Evolutionary conservation across 1,140 invertebrate species (phyloP).

Genomic region (Thaumetopoea pityocampa): DNA sequence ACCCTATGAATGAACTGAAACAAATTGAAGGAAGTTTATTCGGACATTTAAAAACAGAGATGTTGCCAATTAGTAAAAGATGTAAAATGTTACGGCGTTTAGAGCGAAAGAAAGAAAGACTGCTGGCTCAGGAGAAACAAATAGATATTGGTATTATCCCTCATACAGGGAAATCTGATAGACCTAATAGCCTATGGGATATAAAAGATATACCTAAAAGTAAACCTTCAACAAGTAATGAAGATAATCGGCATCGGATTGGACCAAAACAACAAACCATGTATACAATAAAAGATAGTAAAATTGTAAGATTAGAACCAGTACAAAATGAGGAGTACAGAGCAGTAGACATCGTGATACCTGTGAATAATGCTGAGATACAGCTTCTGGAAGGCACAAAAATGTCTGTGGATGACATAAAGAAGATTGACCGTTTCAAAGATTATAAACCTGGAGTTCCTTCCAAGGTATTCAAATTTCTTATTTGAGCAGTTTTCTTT

Average conservation of each 20-base stretch:
- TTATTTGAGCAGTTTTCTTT: too few species aligned
- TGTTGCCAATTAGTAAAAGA: slow-evolving; percentile 51
- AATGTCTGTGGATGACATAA: slow-evolving; percentile 62
- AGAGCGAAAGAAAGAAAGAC: slow-evolving; percentile 49
- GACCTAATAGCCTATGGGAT: slow-evolving; percentile 54
- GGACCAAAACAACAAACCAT: slow-evolving; percentile 47
- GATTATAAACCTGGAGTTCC: slow-evolving; percentile 65
- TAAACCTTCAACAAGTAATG: slow-evolving; percentile 5
- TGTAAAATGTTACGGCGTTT: slow-evolving; percentile 54
- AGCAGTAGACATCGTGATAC: slow-evolving; percentile 56
- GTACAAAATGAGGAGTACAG: slow-evolving; percentile 32
- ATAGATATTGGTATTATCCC: slow-evolving; percentile 22
- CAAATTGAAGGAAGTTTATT: slow-evolving; percentile 50
- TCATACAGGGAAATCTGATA: slow-evolving; percentile 23
- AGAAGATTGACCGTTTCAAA: slow-evolving; percentile 60
- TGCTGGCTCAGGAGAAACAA: slow-evolving; percentile 37
- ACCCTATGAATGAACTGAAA: slow-evolving; percentile 60
- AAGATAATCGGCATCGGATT: slow-evolving; percentile 21
- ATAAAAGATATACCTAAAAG: slow-evolving; percentile 34
- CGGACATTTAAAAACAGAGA: slow-evolving; percentile 43
- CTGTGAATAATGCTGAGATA: slow-evolving; percentile 50
- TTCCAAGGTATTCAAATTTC: slow-evolving; percentile 41
- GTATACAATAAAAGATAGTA: slow-evolving; percentile 60
- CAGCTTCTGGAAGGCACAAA: slow-evolving; percentile 61
- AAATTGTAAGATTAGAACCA: slow-evolving; percentile 54